Evolutionary conservation across 2,888 invertebrate genomes (phyloP), one percentile per base, ranked within the genome.

Genomic region (Chromoteleia sp.): DNA sequence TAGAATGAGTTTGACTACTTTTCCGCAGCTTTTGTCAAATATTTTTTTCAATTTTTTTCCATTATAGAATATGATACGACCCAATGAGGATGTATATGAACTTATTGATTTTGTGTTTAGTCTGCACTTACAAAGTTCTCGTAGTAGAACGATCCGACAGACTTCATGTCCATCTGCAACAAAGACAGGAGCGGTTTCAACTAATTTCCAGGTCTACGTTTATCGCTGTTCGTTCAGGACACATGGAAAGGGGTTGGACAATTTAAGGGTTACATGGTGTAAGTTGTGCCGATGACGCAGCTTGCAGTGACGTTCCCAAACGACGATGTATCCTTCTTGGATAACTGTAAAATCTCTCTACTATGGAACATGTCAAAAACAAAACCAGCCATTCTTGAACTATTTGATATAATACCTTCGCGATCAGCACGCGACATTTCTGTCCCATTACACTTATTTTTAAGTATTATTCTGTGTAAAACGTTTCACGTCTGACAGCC

Each of bases 121-220:
- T 87, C 89, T 88, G 93, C 95, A 97, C 97, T 97, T 96, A 97
- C 97, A 95, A 97, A 97, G 94, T 97, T 97, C 94, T 97, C 97
- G 94, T 97, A 97, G 95, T 97, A 97, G 96, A 97, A 96, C 93
- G 97, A 97, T 93, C 97, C 97, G 94, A 97, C 96, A 94, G 96
- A 96, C 95, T 97, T 97, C 96, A 97, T 96, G 94, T 97, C 97
- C 97, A 97, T 97, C 97, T 97, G 96, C 94, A 96, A 96, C 92
- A 92, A 90, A 92, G 90, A 92, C 88, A 91, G 88, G 88, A 89
- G 88, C 84, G 89, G 88, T 89, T 90, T 91, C 89, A 91, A 91
- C 89, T 89, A 86, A 84, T 89, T 88, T 89, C 86, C 83, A 89
- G 89, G 87, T 87, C 41, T 68, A 84, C 85, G 82, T 73, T 70